These are phyloP conservation scores for Idaea aversata DNA, from an alignment of 2,888 invertebrate species.

Conservation along the genomic window DNA sequence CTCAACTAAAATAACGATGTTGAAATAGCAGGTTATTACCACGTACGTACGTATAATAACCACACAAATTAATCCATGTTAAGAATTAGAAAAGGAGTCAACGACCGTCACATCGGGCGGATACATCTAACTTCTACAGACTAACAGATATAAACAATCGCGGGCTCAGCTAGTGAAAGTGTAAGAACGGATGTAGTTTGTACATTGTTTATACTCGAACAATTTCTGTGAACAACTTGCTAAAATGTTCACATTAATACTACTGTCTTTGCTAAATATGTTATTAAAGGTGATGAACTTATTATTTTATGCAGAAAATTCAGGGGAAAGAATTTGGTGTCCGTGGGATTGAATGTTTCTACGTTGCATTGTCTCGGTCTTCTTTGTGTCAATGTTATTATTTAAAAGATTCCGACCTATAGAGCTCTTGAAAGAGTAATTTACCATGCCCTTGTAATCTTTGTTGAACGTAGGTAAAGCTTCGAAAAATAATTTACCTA, in stretches of 20 bases:
- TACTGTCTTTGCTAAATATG: conserved; percentile 1
- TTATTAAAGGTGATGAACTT: neutral
- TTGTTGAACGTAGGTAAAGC: neutral
- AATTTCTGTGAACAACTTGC: conserved; percentile 17
- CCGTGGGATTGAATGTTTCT: neutral
- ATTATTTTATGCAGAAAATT: neutral
- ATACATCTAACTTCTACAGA: conserved; percentile 49
- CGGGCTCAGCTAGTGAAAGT: conserved; percentile 53
- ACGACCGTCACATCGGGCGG: conserved; percentile 62
- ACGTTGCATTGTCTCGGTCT: neutral
- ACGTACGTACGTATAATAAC: neutral
- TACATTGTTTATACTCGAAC: conserved; percentile 19
- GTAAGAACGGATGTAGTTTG: conserved; percentile 32
- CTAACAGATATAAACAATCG: conserved; percentile 42
- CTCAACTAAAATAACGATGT: neutral
- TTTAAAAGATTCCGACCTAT: neutral
- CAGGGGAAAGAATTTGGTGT: neutral
- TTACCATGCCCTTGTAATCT: neutral
- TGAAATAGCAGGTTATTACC: conserved; percentile 1
- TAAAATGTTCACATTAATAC: conserved; percentile 1
- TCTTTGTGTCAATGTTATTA: neutral
- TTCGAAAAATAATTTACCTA: too few species aligned
- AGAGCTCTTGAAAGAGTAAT: neutral
- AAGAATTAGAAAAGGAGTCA: conserved; percentile 58
- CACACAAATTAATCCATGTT: conserved; percentile 1